Evolutionary conservation across 2,888 invertebrate species (phyloP).

Genomic region (Ennomos erosarius): DNA sequence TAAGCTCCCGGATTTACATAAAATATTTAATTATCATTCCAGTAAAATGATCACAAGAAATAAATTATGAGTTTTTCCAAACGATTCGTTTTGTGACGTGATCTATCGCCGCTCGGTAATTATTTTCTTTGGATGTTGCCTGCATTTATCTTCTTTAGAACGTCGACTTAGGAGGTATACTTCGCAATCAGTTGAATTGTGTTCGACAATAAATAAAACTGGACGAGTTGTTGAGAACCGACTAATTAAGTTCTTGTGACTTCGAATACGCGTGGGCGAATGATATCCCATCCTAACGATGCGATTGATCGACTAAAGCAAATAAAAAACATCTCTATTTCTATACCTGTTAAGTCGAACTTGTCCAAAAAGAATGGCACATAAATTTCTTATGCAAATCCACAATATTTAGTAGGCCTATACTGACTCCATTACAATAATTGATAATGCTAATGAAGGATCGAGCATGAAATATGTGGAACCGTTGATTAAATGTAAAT

Average conservation of each 20-base stretch:
- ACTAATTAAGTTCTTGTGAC: conserved; percentile 82
- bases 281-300: conserved; percentile 60
- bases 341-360: conserved; percentile 32
- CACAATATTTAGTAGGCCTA: conserved; percentile 61
- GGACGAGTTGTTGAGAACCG: conserved; percentile 66
- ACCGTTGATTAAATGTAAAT: conserved; percentile 44
- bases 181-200: conserved; percentile 72
- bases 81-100: conserved; percentile 36
- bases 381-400: conserved; percentile 66
- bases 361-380: conserved; percentile 18
- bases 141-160: conserved; percentile 39
- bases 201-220: conserved; percentile 76
- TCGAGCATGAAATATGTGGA: conserved; percentile 52
- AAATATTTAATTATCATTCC: conserved; percentile 28
- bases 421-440: conserved; percentile 69
- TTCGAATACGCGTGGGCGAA: conserved; percentile 68
- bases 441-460: conserved; percentile 73
- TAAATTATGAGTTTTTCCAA: conserved; percentile 29
- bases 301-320: conserved; percentile 41
- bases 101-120: conserved; percentile 38
- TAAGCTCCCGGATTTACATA: conserved; percentile 32
- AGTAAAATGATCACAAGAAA: conserved; percentile 29
- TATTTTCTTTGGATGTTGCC: conserved; percentile 35
- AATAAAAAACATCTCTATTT: conserved; percentile 49
- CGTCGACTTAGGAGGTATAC: conserved; percentile 62